These are phyloP conservation scores for Margarornis squamiger DNA, from an alignment of 2,797 vertebrate species.

Conservation along the genomic window DNA sequence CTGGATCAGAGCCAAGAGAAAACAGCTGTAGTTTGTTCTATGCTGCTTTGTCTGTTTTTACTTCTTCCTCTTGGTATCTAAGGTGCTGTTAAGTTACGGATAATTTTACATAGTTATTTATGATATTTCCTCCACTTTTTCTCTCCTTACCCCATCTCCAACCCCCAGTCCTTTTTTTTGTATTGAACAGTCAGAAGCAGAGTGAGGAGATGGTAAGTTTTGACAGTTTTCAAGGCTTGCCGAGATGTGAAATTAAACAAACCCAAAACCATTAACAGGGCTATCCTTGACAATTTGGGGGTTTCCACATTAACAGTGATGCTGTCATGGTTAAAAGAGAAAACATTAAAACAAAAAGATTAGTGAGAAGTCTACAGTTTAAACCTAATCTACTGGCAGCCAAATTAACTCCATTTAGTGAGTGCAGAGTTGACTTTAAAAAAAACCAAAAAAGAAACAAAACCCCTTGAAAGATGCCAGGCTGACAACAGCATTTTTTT, in stretches of 20 bases:
- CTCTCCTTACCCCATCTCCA: not conserved
- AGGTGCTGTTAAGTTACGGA: not conserved
- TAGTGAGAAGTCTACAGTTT: not conserved
- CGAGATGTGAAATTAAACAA: constrained; percentile 6
- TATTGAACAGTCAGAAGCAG: not conserved
- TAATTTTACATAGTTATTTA: not conserved
- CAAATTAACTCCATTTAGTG: not conserved
- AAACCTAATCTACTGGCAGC: not conserved
- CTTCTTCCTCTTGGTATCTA: not conserved
- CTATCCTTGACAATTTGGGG: not conserved
- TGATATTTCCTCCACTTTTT: not conserved
- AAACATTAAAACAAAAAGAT: not conserved
- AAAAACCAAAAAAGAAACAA: too few species aligned
- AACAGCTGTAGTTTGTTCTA: not conserved
- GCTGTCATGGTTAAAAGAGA: not conserved
- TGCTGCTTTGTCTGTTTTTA: not conserved
- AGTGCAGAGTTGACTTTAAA: not conserved
- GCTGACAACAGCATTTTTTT: not conserved
- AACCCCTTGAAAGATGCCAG: not conserved
- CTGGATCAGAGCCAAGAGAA: not conserved
- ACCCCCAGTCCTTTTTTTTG: not conserved
- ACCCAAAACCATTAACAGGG: not conserved
- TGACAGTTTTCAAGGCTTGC: not conserved
- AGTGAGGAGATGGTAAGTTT: not conserved
- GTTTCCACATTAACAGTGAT: not conserved